phyloP scores from a whole-genome alignment of 2,113 vertebrate genomes.

The Monopterus albus region DNA sequence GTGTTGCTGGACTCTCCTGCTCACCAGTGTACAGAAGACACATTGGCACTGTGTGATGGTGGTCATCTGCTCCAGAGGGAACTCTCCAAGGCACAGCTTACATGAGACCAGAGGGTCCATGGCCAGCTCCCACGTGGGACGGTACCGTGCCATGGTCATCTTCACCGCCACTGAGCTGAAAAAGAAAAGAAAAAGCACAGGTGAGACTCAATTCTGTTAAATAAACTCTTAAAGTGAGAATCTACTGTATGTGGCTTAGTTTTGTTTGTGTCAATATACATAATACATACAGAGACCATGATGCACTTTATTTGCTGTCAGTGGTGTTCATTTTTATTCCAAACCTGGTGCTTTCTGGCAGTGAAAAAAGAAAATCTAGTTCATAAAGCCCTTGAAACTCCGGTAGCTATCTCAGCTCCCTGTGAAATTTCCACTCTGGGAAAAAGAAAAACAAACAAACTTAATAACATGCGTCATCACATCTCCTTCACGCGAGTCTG shows the following conservation, averaged over 20 bases:
- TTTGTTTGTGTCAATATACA: background rate
- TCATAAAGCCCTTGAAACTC: constrained; percentile 46
- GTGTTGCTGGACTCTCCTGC: constrained; percentile 49
- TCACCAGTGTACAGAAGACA: constrained; percentile 98
- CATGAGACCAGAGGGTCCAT: constrained; percentile 96
- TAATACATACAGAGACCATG: constrained; percentile 4
- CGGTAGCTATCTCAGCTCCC: constrained; percentile 15
- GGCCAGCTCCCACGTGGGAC: constrained; percentile 97
- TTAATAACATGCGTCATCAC: constrained; percentile 46
- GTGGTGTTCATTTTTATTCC: constrained; percentile 35
- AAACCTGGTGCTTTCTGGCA: constrained; percentile 28
- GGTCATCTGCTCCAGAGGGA: constrained; percentile 97
- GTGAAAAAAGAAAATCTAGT: constrained; percentile 1
- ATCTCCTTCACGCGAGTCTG: constrained; percentile 56
- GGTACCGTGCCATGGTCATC: constrained; percentile 95
- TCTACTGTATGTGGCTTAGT: background rate
- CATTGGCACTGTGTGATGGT: constrained; percentile 98
- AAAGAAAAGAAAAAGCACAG: constrained; percentile 11
- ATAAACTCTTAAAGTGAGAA: background rate
- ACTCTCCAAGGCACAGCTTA: constrained; percentile 98
- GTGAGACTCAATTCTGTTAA: background rate
- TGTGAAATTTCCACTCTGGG: constrained; percentile 37
- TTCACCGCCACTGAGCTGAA: constrained; percentile 83
- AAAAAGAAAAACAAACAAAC: no score
- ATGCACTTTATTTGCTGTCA: constrained; percentile 29